Evolutionary conservation across 2,797 vertebrate genomes (phyloP), one percentile per base, ranked within the genome.

Genomic region (Onychomys torridus): DNA sequence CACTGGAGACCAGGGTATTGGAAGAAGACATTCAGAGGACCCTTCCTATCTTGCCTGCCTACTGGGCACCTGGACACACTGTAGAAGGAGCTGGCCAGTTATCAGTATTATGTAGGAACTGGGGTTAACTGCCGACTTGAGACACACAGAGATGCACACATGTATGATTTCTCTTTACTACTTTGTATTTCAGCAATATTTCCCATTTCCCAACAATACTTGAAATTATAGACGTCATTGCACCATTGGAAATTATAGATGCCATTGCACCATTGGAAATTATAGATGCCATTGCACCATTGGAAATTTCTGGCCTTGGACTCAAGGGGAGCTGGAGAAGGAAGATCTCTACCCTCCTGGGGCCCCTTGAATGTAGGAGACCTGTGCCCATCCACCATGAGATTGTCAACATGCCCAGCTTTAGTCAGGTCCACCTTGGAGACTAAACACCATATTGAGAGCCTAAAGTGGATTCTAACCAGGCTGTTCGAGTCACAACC

Each of bases 221-320:
- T 95, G 46, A 84, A 96, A 81, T 65, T 61, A 81, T 37, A 94
- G 43, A 84, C 75, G 27, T 52, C 49, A 93, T 59, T 75, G 14
- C 2, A 25, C 49, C 40, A n/a, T n/a, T n/a, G n/a, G n/a, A 84
- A 96, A 81, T 65, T 59, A 79, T 37, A 95, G 43, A 83, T 78
- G 25, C 57, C 46, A 92, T 57, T 75, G 14, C 2, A 25, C 40
- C 32, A n/a, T n/a, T n/a, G n/a, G 46, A 84, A 96, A 81, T 65
- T 61, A 81, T 37, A 94, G 43, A 84, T 78, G 27, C 57, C 49
- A 93, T 59, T 75, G 14, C 2, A 25, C 49, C 40, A 17, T 69
- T 96, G 69, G 19, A 46, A 91, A 78, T 84, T 75, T 92, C 63
- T 90, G 79, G 49, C 82, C 23, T 81, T 89, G 52, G 40, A 65